A percentile compares a stretch with the other conserved stretches of the same genome.
Conservation (phyloP, 37 sponge, comb jelly and placozoan genomes). For the Cladorhizidae sp. region DNA sequence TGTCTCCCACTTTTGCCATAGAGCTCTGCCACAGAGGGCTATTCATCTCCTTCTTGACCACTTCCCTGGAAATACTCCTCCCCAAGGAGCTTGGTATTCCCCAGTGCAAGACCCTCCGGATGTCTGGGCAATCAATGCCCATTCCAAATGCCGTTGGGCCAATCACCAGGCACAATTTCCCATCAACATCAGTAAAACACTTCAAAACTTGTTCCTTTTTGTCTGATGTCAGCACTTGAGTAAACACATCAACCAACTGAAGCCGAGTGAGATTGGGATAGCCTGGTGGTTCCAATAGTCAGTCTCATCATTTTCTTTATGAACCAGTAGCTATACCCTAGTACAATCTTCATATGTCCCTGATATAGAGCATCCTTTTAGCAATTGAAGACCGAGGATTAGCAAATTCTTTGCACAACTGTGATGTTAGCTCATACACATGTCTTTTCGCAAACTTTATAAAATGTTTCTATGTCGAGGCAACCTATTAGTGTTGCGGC, state of each 20-base stretch:
- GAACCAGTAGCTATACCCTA: no score
- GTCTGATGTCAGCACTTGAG: background rate
- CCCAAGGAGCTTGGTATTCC: no score
- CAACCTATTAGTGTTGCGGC: no score
- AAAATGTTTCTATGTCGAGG: no score
- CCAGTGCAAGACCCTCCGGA: background rate
- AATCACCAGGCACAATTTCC: background rate
- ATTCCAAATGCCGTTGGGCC: slow-evolving; percentile 3
- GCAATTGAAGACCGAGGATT: no score
- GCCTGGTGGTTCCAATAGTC: no score
- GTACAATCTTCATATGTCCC: no score
- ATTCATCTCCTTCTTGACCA: background rate
- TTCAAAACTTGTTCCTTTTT: background rate
- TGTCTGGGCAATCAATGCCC: background rate
- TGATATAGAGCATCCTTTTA: no score
- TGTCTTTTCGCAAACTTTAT: no score
- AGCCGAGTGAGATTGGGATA: background rate
- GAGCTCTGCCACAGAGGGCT: background rate
- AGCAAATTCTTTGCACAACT: no score
- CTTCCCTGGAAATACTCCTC: background rate
- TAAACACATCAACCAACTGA: background rate
- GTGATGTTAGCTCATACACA: no score
- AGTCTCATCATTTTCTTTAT: no score
- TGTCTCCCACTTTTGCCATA: background rate
- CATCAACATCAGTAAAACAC: background rate